Conservation (phyloP, 2,113 vertebrate species). For the Lipophrys pholis region DNA sequence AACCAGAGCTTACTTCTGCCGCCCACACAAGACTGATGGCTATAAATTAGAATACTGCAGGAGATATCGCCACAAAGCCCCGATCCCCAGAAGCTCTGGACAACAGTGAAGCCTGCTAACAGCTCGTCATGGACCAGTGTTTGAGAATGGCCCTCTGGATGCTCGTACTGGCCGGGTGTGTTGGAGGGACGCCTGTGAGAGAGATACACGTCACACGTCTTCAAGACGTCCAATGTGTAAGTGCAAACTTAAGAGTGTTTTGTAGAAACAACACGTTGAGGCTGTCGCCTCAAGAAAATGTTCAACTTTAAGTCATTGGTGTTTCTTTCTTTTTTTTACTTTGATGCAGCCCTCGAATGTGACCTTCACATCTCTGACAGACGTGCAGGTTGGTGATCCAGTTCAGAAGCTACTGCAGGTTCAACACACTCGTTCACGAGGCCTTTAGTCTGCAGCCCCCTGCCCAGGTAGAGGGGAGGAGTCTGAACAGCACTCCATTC, state of each 20-base stretch:
- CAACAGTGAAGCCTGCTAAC: background rate
- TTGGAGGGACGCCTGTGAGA: slow-evolving; percentile 3
- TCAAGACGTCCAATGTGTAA: background rate
- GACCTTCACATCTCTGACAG: slow-evolving; percentile 8
- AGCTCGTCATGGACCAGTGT: slow-evolving; percentile 24
- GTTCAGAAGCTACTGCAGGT: too few relatives aligned
- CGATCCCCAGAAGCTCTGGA: background rate
- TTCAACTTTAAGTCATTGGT: background rate
- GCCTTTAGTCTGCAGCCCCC: too few relatives aligned
- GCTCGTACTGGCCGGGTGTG: background rate
- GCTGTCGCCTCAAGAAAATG: background rate
- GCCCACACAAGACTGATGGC: slow-evolving; percentile 27
- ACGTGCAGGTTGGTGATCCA: slow-evolving; percentile 19
- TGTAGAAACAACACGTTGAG: too few relatives aligned
- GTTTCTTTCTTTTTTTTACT: background rate
- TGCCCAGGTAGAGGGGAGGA: too few relatives aligned
- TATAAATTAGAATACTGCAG: slow-evolving; percentile 16
- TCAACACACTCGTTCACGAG: too few relatives aligned
- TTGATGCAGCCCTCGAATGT: background rate
- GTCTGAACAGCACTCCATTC: too few relatives aligned
- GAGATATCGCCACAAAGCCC: slow-evolving; percentile 16
- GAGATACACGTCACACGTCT: accelerated
- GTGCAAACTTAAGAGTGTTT: slow-evolving; percentile 4
- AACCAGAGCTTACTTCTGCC: slow-evolving; percentile 4
- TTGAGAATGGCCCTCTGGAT: slow-evolving; percentile 36